Conservation (phyloP, 2,888 invertebrate species). For the Ochropleura plecta region DNA sequence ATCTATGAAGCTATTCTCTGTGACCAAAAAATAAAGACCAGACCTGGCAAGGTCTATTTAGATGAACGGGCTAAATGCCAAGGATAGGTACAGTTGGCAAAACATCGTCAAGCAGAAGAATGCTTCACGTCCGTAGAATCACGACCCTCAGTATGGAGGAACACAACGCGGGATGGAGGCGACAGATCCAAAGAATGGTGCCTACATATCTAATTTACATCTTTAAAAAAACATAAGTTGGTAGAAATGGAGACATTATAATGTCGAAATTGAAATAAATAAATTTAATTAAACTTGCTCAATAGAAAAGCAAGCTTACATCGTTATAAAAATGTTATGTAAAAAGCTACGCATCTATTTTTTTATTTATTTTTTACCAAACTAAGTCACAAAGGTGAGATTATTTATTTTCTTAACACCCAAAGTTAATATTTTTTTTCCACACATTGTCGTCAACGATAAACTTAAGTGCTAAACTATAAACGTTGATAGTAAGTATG, state of each 20-base stretch:
- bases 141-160: no score
- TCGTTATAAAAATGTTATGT: neutral
- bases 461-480: conserved; percentile 11
- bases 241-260: neutral
- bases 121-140: no score
- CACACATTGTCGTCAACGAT: conserved; percentile 12
- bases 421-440: neutral
- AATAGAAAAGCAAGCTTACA: neutral
- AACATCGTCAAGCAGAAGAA: no score
- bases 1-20: no score
- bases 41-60: no score
- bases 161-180: neutral
- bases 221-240: neutral
- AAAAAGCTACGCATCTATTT: neutral
- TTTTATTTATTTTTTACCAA: neutral
- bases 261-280: neutral
- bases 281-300: neutral
- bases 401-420: neutral
- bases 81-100: no score
- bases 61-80: no score
- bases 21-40: no score
- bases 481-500: neutral
- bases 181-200: neutral
- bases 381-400: neutral
- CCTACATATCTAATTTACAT: neutral